A percentile compares a stretch with the other conserved stretches of the same genome.
Conservation (phyloP, 2,797 vertebrate species). For the Falco berigora region DNA sequence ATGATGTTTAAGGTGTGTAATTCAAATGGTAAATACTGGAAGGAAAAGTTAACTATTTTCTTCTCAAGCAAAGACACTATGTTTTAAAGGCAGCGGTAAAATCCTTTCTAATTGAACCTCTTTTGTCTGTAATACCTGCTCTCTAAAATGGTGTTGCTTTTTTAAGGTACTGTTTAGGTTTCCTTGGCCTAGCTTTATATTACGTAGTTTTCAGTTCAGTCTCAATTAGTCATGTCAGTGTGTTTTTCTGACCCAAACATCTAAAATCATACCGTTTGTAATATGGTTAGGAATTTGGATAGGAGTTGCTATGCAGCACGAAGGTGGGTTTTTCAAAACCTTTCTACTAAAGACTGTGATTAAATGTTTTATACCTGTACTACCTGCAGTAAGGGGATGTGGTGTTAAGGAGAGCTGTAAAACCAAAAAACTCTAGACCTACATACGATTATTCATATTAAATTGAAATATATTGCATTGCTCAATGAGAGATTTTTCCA, state of each 20-base stretch:
- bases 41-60: not conserved
- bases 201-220: not conserved
- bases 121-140: slow-evolving; percentile 15
- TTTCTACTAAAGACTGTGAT: not conserved
- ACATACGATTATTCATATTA: slow-evolving; percentile 52
- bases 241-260: slow-evolving; percentile 7
- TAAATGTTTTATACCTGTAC: slow-evolving; percentile 50
- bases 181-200: not conserved
- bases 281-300: not conserved
- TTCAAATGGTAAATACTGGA: slow-evolving; percentile 4
- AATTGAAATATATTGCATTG: slow-evolving; percentile 54
- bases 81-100: slow-evolving; percentile 26
- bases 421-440: slow-evolving; percentile 50
- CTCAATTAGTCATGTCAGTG: not conserved
- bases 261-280: slow-evolving; percentile 3
- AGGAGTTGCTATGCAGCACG: not conserved
- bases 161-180: not conserved
- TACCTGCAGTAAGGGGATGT: slow-evolving; percentile 22
- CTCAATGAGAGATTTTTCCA: slow-evolving; percentile 18
- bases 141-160: not conserved
- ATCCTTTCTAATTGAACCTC: slow-evolving; percentile 20
- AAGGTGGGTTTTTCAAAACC: not conserved
- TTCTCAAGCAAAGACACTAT: not conserved
- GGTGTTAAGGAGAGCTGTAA: slow-evolving; percentile 62
- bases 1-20: not conserved